phyloP scores from a whole-genome alignment of 2,113 vertebrate species.

The Datnioides undecimradiatus region DNA sequence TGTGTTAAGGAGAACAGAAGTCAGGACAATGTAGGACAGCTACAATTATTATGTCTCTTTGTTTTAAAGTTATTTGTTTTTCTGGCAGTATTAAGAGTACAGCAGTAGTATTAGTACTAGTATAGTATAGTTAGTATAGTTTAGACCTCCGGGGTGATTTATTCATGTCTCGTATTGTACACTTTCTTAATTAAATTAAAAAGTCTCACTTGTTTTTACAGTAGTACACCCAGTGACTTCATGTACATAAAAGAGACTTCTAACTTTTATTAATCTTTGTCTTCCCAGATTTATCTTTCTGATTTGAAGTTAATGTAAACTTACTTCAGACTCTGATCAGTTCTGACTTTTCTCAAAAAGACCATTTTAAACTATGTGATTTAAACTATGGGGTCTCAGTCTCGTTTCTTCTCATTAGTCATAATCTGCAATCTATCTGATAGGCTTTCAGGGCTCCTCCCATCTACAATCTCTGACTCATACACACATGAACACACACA shows the following conservation, averaged over 20 bases:
- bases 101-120: too few species aligned
- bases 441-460: conserved; percentile 17
- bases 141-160: too few species aligned
- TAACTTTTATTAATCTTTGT: background rate
- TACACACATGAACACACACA: background rate
- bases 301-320: background rate
- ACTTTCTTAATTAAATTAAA: too few species aligned
- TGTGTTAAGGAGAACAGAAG: background rate
- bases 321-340: background rate
- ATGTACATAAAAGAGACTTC: background rate
- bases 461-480: background rate
- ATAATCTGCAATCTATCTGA: background rate
- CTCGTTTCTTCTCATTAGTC: conserved; percentile 24
- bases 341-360: background rate
- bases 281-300: background rate
- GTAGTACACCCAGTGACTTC: background rate
- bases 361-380: too few species aligned
- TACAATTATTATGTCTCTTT: background rate
- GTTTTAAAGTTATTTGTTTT: background rate
- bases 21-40: background rate
- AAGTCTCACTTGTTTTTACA: background rate
- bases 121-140: too few species aligned
- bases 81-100: background rate
- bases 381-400: background rate
- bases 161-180: too few species aligned